These are phyloP conservation scores for Okapia johnstoni DNA, from an alignment of 2,113 vertebrate genomes.

Conservation along the genomic window DNA sequence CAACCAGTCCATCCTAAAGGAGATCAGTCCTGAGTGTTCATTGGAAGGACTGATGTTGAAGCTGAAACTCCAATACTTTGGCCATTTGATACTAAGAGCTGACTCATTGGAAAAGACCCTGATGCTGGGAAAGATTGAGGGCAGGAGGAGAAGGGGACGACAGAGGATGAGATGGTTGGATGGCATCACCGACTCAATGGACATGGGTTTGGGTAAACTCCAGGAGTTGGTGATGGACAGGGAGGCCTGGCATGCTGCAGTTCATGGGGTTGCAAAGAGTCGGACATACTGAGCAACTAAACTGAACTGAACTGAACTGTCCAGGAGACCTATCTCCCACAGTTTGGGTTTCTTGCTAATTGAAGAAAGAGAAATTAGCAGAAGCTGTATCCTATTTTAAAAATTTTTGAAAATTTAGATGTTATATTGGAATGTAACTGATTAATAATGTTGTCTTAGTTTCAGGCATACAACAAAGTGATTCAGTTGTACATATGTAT, in stretches of 20 bases:
- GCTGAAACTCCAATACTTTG: background rate
- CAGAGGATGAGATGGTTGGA: background rate
- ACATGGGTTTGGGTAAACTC: background rate
- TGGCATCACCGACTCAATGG: background rate
- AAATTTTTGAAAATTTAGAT: background rate
- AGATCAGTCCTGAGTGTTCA: background rate
- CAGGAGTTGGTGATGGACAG: background rate
- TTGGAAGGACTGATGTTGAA: background rate
- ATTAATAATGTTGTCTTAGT: background rate
- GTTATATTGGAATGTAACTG: background rate
- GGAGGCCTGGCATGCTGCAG: background rate
- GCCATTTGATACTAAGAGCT: background rate
- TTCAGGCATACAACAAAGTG: background rate
- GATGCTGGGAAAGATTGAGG: background rate
- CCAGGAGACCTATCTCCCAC: background rate
- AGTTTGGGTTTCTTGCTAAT: background rate
- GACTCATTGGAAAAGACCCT: background rate
- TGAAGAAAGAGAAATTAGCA: background rate
- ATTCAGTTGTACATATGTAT: background rate
- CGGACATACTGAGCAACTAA: background rate
- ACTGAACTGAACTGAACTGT: background rate
- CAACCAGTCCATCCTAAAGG: background rate
- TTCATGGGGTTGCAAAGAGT: background rate
- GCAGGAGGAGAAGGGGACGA: background rate
- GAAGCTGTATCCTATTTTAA: background rate